These are phyloP conservation scores for Pygoscelis adeliae DNA, from an alignment of 2,113 vertebrate genomes.

Conservation along the genomic window DNA sequence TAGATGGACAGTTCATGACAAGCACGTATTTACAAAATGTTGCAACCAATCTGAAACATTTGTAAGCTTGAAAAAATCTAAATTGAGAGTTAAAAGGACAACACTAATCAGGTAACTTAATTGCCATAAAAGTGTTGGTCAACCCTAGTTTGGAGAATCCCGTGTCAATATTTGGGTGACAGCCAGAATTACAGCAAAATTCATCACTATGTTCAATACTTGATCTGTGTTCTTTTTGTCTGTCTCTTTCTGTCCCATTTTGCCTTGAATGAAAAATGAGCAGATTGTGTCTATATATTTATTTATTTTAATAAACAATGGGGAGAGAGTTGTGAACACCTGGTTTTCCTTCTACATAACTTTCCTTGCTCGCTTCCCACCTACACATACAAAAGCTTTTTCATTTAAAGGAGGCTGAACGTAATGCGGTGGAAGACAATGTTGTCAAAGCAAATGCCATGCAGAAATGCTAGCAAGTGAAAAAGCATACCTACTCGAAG, in stretches of 20 bases:
- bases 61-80: not conserved
- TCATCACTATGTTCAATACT: not conserved
- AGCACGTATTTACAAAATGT: not conserved
- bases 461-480: not conserved
- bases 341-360: not conserved
- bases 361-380: not conserved
- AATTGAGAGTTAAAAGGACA: not conserved
- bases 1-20: not conserved
- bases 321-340: not conserved
- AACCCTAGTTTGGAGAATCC: not conserved
- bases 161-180: not conserved
- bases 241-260: not conserved
- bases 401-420: not conserved
- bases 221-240: not conserved
- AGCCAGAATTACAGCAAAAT: not conserved
- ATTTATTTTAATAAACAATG: not conserved
- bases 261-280: not conserved
- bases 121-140: not conserved
- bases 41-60: not conserved
- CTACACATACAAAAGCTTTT: not conserved
- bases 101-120: not conserved
- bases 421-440: not conserved
- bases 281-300: not conserved
- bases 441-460: not conserved
- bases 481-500: not conserved